phyloP scores from a whole-genome alignment of 1,140 invertebrate species.

The Araneus ventricosus region DNA sequence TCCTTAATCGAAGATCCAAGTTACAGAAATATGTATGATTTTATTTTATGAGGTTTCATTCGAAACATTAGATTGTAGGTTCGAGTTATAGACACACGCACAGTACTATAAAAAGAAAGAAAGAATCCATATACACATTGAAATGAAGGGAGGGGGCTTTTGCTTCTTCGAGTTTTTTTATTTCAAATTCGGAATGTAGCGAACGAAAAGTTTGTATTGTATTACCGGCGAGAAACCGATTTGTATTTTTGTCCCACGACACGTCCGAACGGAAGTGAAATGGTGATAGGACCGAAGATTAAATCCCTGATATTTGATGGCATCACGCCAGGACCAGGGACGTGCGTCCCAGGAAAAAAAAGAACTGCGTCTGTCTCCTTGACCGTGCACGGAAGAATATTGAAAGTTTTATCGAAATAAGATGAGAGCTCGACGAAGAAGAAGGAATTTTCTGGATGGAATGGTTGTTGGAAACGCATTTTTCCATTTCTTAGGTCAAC shows the following conservation, averaged over 20 bases:
- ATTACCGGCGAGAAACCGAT: background rate
- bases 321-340: conserved; percentile 21
- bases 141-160: no score
- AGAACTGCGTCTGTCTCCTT: background rate
- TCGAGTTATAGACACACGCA: no score
- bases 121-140: no score
- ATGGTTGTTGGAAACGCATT: background rate
- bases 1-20: no score
- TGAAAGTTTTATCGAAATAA: conserved; percentile 44
- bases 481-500: background rate
- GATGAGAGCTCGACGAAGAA: background rate
- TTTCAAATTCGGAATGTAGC: background rate
- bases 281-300: conserved; percentile 26
- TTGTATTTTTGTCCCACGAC: background rate
- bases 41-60: no score
- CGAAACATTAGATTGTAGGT: no score
- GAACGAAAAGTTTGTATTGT: conserved; percentile 23
- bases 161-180: no score
- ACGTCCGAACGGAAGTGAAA: conserved; percentile 29
- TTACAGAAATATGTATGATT: no score
- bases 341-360: background rate
- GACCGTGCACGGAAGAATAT: background rate
- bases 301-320: conserved; percentile 42
- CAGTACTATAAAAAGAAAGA: no score
- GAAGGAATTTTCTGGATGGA: background rate